A percentile compares a stretch with the other conserved stretches of the same genome.
phyloP scores from a whole-genome alignment of 2,797 vertebrate genomes.

The Buphagus erythrorhynchus region DNA sequence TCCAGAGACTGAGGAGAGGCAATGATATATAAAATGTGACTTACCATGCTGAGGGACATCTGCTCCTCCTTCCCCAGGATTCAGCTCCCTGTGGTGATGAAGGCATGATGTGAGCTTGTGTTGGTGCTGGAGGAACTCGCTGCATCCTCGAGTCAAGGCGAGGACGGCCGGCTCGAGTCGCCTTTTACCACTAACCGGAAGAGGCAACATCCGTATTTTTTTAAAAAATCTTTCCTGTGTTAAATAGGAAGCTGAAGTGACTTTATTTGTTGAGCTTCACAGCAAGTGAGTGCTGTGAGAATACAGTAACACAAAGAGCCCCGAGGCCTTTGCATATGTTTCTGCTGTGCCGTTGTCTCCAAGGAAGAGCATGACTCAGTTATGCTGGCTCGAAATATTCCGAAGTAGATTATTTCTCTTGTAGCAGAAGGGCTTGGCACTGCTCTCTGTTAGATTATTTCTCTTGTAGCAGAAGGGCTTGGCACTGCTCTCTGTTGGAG shows the following conservation, averaged over 20 bases:
- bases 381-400: not conserved
- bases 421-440: conserved; percentile 25
- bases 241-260: conserved; percentile 11
- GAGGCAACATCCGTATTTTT: not conserved
- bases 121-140: not conserved
- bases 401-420: not conserved
- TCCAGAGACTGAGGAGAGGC: not conserved
- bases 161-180: fast-evolving
- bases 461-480: conserved; percentile 25
- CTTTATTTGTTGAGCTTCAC: conserved; percentile 14
- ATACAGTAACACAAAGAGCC: conserved; percentile 28
- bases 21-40: conserved; percentile 6
- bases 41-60: conserved; percentile 60
- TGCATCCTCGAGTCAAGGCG: not conserved
- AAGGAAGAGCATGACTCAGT: conserved; percentile 23
- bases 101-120: not conserved
- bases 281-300: not conserved
- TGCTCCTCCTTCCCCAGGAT: not conserved
- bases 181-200: not conserved
- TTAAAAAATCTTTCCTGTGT: not conserved
- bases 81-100: conserved; percentile 32
- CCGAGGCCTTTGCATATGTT: not conserved
- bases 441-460: not conserved
- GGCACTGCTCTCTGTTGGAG: conserved; percentile 1
- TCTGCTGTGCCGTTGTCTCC: not conserved